phyloP scores from a whole-genome alignment of 2,888 invertebrate species.

The Chrysotoxum bicinctum region DNA sequence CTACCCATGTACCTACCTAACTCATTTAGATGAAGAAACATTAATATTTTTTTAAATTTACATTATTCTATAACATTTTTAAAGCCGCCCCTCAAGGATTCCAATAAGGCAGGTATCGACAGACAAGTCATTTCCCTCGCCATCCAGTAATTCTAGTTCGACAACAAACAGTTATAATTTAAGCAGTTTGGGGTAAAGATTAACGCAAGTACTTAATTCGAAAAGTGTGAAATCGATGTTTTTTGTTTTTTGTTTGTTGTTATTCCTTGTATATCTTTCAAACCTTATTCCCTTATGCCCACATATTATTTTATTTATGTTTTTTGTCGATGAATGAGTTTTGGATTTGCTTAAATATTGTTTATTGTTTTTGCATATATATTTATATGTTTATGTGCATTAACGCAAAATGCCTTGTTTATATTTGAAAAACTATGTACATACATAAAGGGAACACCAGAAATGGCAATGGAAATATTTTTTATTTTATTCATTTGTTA shows the following conservation, averaged over 20 bases:
- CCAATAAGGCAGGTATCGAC: slow-evolving; percentile 80
- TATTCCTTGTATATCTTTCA: background rate
- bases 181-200: slow-evolving; percentile 80
- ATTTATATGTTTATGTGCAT: slow-evolving; percentile 44
- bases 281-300: slow-evolving; percentile 5
- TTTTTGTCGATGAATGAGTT: slow-evolving; percentile 42
- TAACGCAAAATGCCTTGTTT: slow-evolving; percentile 24
- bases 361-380: slow-evolving; percentile 36
- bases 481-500: background rate
- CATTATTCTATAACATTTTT: slow-evolving; percentile 41
- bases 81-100: slow-evolving; percentile 81
- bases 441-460: background rate
- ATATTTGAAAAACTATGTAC: background rate
- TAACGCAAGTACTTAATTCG: slow-evolving; percentile 67
- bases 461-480: background rate
- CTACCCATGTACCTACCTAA: background rate
- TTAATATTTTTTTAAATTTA: slow-evolving; percentile 12
- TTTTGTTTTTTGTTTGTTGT: slow-evolving; percentile 42
- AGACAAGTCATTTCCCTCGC: slow-evolving; percentile 80
- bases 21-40: background rate
- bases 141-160: slow-evolving; percentile 79
- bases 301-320: slow-evolving; percentile 21
- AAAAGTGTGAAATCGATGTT: slow-evolving; percentile 65
- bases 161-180: slow-evolving; percentile 78
- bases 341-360: slow-evolving; percentile 26